phyloP scores from a whole-genome alignment of 2,888 invertebrate species.

The Perithous albicinctus region DNA sequence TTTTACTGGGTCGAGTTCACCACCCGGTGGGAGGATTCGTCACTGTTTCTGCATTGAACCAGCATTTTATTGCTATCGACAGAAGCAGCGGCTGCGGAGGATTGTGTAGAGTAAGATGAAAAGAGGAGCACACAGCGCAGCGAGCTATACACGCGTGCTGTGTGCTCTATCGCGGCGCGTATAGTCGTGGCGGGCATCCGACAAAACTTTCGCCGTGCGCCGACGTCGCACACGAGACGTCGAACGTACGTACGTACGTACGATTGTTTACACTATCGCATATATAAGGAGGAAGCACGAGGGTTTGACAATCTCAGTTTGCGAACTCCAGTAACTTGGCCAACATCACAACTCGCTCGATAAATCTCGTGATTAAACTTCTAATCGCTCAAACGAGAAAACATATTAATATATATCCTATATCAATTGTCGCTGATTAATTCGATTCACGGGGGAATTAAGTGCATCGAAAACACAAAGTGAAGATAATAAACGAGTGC shows the following conservation, averaged over 20 bases:
- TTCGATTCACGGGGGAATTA: not conserved
- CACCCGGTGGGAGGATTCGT: slow-evolving; percentile 31
- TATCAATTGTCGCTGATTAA: not conserved
- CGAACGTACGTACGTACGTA: slow-evolving; percentile 76
- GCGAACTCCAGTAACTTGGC: slow-evolving; percentile 75
- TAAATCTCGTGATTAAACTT: slow-evolving; percentile 30
- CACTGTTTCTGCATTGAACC: slow-evolving; percentile 33
- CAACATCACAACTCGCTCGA: slow-evolving; percentile 67
- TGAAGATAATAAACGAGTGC: slow-evolving; percentile 6
- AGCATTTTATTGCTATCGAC: slow-evolving; percentile 47
- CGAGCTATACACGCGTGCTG: slow-evolving; percentile 19
- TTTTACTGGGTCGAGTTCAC: slow-evolving; percentile 35
- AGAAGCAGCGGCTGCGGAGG: slow-evolving; percentile 14
- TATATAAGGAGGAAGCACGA: slow-evolving; percentile 83
- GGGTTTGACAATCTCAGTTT: slow-evolving; percentile 84
- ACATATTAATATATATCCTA: not conserved
- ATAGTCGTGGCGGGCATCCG: slow-evolving; percentile 63
- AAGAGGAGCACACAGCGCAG: not conserved
- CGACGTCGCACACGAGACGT: slow-evolving; percentile 75
- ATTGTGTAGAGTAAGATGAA: not conserved
- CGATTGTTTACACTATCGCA: slow-evolving; percentile 83
- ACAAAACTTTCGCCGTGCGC: slow-evolving; percentile 76
- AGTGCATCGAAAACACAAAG: not conserved
- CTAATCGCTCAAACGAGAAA: not conserved
- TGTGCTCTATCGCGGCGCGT: slow-evolving; percentile 28